phyloP scores from a whole-genome alignment of 2,888 invertebrate species.

The Microchrysa polita region DNA sequence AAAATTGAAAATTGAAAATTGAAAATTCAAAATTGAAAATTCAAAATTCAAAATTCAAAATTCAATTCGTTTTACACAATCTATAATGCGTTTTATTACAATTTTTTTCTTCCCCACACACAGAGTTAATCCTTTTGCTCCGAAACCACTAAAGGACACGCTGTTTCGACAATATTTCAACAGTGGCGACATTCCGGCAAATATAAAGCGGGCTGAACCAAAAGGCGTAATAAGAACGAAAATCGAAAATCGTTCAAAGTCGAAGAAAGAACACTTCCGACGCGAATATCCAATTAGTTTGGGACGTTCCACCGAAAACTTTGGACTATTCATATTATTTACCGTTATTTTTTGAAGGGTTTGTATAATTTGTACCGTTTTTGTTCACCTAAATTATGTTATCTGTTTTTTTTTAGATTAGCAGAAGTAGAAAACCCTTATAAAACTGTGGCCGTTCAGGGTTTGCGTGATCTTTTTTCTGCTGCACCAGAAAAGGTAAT shows the following conservation, averaged over 20 bases:
- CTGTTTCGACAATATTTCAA: constrained; percentile 60
- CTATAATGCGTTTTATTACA: too few species aligned
- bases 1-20: too few species aligned
- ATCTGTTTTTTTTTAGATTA: constrained; percentile 63
- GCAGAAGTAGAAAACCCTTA: constrained; percentile 84
- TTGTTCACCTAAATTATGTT: too few species aligned
- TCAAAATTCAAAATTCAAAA: too few species aligned
- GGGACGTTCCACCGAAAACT: constrained; percentile 55
- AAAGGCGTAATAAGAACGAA: constrained; percentile 53
- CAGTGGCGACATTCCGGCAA: constrained; percentile 62
- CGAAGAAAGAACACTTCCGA: constrained; percentile 55
- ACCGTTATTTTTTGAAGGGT: constrained; percentile 93
- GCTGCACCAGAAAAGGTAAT: constrained; percentile 76
- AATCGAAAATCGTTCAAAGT: constrained; percentile 42
- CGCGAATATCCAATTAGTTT: constrained; percentile 27
- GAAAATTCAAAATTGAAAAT: too few species aligned
- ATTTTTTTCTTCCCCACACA: background rate
- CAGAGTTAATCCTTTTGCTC: constrained; percentile 58
- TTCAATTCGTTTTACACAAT: too few species aligned
- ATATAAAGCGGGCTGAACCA: constrained; percentile 53
- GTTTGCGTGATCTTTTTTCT: constrained; percentile 84
- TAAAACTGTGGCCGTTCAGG: constrained; percentile 84
- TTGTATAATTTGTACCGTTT: constrained; percentile 45
- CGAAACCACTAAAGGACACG: constrained; percentile 57
- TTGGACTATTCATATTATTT: constrained; percentile 93